Conservation (phyloP, 2,888 invertebrate genomes). For the Rotaria sp. region DNA sequence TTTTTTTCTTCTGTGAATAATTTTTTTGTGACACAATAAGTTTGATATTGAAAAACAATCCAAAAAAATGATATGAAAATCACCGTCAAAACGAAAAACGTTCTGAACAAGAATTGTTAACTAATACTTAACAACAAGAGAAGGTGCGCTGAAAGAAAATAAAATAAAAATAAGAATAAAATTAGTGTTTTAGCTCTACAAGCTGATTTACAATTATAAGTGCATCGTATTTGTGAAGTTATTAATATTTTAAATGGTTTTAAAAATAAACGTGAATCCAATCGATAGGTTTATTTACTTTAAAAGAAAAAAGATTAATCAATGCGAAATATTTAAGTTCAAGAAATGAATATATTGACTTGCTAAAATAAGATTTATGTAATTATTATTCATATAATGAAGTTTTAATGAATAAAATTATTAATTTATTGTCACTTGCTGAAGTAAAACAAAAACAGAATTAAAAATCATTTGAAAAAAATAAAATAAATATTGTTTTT, state of each 20-base stretch:
- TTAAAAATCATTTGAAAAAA: neutral
- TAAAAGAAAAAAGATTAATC: neutral
- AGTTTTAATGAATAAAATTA: slow-evolving; percentile 81
- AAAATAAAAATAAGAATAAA: neutral
- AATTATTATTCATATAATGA: slow-evolving; percentile 91
- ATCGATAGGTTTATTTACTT: neutral
- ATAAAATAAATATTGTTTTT: slow-evolving; percentile 56
- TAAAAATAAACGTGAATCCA: slow-evolving; percentile 53
- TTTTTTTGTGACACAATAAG: too few species aligned
- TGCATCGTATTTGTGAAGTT: slow-evolving; percentile 42
- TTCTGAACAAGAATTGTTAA: slow-evolving; percentile 27
- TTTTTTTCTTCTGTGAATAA: too few species aligned
- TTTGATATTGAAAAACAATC: too few species aligned
- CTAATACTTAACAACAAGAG: slow-evolving; percentile 11
- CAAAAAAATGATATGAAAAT: slow-evolving; percentile 23
- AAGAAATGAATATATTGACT: slow-evolving; percentile 72
- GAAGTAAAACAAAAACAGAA: slow-evolving; percentile 57
- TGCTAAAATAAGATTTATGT: slow-evolving; percentile 77
- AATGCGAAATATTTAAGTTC: slow-evolving; percentile 55
- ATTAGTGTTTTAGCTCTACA: neutral
- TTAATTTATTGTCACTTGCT: slow-evolving; percentile 76
- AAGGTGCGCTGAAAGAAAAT: slow-evolving; percentile 19
- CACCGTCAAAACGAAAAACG: neutral
- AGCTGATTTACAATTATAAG: slow-evolving; percentile 37
- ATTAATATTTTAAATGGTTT: slow-evolving; percentile 66